Evolutionary conservation across 2,888 invertebrate species (phyloP).

Genomic region (Diplolepis rosae): DNA sequence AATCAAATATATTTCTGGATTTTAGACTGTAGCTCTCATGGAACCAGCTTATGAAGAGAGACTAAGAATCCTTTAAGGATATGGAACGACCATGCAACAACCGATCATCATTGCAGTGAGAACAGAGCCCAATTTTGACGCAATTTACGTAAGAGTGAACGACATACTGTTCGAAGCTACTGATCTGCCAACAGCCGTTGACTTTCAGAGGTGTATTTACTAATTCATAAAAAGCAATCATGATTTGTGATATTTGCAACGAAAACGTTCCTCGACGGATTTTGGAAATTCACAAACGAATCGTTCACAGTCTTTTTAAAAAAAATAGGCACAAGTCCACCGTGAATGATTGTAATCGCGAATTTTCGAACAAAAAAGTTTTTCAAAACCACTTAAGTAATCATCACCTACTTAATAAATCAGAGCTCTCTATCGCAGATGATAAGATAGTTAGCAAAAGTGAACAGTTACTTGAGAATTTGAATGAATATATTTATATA

Average conservation of each 20-base stretch:
- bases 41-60: constrained; percentile 11
- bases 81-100: not conserved
- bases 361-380: not conserved
- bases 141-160: constrained; percentile 21
- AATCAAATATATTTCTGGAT: not conserved
- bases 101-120: constrained; percentile 16
- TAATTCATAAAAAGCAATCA: not conserved
- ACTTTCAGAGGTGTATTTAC: no score
- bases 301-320: constrained; percentile 3
- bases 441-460: constrained; percentile 6
- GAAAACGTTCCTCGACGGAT: not conserved
- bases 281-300: constrained; percentile 17
- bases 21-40: constrained; percentile 15
- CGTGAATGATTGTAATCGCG: constrained; percentile 9
- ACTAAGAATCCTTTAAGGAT: not conserved
- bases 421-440: not conserved
- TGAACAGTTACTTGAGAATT: not conserved
- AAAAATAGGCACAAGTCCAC: constrained; percentile 8
- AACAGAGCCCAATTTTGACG: constrained; percentile 10
- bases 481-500: no score
- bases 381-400: constrained; percentile 1
- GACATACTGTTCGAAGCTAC: constrained; percentile 3
- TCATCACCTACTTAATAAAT: not conserved
- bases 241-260: constrained; percentile 9
- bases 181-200: not conserved